Evolutionary conservation across 2,113 vertebrate species (phyloP).

Genomic region (Natator depressus): DNA sequence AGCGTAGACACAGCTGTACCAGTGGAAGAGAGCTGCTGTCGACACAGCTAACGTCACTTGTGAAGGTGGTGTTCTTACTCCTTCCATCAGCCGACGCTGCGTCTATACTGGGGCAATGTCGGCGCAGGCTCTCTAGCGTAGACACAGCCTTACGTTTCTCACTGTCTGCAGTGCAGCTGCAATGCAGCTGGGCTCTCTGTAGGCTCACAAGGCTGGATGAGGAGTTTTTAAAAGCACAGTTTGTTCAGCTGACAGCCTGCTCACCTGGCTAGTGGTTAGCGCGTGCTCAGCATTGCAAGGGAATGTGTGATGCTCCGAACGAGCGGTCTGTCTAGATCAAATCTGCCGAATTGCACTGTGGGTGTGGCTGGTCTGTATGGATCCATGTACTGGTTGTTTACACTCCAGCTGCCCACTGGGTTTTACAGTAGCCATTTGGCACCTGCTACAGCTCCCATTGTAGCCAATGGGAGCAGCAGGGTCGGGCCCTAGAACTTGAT

Average conservation of each 20-base stretch:
- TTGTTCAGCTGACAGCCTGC: neutral
- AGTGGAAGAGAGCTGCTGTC: too few species aligned
- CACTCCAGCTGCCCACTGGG: neutral
- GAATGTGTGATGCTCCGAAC: neutral
- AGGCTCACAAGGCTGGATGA: neutral
- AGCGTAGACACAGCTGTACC: too few species aligned
- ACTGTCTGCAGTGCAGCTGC: too few species aligned
- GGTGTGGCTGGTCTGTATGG: rapidly evolving
- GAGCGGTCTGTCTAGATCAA: neutral
- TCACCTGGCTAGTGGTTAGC: neutral
- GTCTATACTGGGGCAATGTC: too few species aligned
- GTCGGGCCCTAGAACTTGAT: neutral
- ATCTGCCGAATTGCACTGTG: rapidly evolving
- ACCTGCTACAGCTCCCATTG: neutral
- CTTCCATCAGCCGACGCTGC: too few species aligned
- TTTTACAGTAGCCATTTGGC: neutral
- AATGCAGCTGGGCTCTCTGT: neutral
- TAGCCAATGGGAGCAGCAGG: neutral
- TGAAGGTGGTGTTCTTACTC: too few species aligned
- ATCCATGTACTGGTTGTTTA: neutral
- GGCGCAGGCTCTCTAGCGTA: too few species aligned
- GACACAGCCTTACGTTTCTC: too few species aligned
- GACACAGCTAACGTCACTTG: too few species aligned
- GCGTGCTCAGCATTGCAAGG: rapidly evolving
- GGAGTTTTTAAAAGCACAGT: neutral